Evolutionary conservation across 2,113 vertebrate species (phyloP).

Genomic region (Canis aureus): DNA sequence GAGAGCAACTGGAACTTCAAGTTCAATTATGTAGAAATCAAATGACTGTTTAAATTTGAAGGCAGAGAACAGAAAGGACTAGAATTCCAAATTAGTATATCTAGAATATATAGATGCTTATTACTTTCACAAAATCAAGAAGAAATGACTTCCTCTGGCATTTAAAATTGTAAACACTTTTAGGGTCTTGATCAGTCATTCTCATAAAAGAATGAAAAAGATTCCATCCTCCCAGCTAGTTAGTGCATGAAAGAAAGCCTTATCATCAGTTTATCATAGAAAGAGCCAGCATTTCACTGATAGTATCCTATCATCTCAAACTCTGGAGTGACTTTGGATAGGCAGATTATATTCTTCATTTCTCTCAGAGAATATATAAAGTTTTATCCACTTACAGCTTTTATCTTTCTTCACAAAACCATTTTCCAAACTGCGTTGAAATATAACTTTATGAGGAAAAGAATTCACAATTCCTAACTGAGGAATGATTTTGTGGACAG

Average conservation of each 20-base stretch:
- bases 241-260: not conserved
- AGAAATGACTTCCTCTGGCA: not conserved
- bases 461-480: not conserved
- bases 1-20: not conserved
- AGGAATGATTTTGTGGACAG: constrained; percentile 5
- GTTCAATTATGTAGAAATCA: constrained; percentile 53
- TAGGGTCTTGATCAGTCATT: constrained; percentile 43
- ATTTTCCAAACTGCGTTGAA: constrained; percentile 41
- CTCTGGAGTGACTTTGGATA: constrained; percentile 35
- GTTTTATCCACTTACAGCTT: constrained; percentile 29
- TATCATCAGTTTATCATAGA: not conserved
- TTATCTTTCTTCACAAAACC: constrained; percentile 35
- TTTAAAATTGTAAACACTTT: constrained; percentile 69
- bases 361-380: constrained; percentile 17
- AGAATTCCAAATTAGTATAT: constrained; percentile 65
- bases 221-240: constrained; percentile 53
- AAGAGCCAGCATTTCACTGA: constrained; percentile 39
- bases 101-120: not conserved
- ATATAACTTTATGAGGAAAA: constrained; percentile 39
- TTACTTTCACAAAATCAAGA: constrained; percentile 42
- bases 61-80: not conserved
- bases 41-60: constrained; percentile 57
- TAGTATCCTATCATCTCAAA: constrained; percentile 40
- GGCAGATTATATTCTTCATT: not conserved
- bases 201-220: constrained; percentile 63